Evolutionary conservation across 2,113 vertebrate genomes (phyloP).

Genomic region (Pseudonaja textilis): DNA sequence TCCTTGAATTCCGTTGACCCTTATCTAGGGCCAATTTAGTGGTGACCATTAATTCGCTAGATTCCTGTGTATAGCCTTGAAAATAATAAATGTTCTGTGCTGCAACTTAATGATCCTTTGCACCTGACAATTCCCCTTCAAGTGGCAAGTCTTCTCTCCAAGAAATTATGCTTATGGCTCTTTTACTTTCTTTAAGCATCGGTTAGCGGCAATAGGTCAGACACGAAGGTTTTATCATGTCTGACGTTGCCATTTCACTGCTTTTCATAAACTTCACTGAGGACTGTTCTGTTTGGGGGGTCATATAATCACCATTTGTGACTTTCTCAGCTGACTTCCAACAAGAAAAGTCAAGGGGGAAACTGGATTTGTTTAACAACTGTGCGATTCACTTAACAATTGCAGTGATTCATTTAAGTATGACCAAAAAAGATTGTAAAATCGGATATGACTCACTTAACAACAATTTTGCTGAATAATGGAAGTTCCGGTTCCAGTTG

Average conservation of each 20-base stretch:
- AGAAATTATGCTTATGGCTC: not conserved
- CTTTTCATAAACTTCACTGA: not conserved
- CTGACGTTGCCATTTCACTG: not conserved
- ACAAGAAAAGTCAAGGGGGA: no score
- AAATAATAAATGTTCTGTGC: not conserved
- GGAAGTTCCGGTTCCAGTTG: no score
- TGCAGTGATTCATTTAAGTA: no score
- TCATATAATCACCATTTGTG: no score
- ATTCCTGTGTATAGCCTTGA: not conserved
- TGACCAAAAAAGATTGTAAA: no score
- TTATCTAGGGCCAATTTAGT: not conserved
- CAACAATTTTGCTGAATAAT: no score
- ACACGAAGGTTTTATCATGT: constrained; percentile 28
- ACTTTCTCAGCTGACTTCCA: no score
- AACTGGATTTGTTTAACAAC: no score
- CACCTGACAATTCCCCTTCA: not conserved
- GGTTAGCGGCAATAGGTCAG: constrained; percentile 3
- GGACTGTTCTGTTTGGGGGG: not conserved
- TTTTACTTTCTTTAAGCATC: not conserved
- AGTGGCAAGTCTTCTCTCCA: no score
- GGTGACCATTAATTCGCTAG: not conserved
- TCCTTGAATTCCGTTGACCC: no score
- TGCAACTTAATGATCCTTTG: not conserved
- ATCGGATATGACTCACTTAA: no score
- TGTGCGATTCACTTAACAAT: no score